Evolutionary conservation across 1,140 invertebrate genomes (phyloP).

Genomic region (Odontomachus brunneus): DNA sequence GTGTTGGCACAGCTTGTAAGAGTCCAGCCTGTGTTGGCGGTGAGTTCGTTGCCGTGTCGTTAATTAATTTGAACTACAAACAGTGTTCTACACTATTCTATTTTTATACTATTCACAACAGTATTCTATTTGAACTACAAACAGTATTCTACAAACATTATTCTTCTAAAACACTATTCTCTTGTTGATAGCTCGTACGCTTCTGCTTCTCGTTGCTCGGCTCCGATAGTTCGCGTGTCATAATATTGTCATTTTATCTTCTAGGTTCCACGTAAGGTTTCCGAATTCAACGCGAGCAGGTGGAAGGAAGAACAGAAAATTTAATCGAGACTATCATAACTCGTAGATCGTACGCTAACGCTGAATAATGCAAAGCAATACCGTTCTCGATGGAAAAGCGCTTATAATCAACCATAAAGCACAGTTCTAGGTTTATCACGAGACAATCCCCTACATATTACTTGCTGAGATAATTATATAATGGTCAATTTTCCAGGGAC

Average conservation of each 20-base stretch:
- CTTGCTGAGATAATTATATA: background rate
- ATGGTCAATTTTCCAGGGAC: background rate
- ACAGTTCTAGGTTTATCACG: background rate
- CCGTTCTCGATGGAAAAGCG: background rate
- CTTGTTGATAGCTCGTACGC: background rate
- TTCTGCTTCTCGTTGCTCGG: background rate
- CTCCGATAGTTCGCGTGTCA: background rate
- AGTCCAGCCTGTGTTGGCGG: conserved; percentile 65
- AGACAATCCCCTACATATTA: background rate
- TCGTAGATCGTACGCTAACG: background rate
- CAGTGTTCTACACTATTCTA: too few species aligned
- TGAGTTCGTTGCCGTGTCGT: conserved; percentile 12
- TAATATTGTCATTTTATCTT: background rate
- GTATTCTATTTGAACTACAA: too few species aligned
- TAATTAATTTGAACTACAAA: too few species aligned
- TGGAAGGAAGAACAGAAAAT: background rate
- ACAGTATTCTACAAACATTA: too few species aligned
- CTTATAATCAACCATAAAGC: background rate
- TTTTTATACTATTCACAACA: too few species aligned
- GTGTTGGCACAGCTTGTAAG: background rate
- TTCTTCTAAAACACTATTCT: too few species aligned
- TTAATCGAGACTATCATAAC: background rate
- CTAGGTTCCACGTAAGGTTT: conserved; percentile 14
- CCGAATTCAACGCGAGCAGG: background rate
- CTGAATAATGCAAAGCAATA: background rate